Evolutionary conservation across 2,797 vertebrate species (phyloP), one percentile per base, ranked within the genome.

Genomic region (Hirundo rustica): DNA sequence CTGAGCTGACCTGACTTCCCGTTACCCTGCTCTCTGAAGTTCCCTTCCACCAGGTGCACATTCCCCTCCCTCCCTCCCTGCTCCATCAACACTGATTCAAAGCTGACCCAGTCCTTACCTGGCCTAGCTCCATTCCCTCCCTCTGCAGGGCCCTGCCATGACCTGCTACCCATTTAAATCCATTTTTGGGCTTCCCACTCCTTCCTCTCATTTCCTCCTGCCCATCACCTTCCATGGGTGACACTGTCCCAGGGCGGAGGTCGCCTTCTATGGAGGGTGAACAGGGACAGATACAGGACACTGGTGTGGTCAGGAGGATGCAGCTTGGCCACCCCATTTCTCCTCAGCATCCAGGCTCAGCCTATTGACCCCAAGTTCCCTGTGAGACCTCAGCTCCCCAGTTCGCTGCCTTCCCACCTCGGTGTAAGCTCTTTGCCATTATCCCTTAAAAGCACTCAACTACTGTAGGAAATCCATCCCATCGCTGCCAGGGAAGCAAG

Each of bases 1-100:
- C 86, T 91, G 93, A 95, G 74, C 94, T 87, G 94, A 96, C 32
- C 94, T 88, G 94, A 95, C 93, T 88, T 97, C 83, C 50, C 1
- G 8, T 94, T 87, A 83, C 78, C 78, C 85, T 78, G 72, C 81
- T 94, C 95, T 93, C 92, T 92, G 89, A 93, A 96, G 81, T 66
- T 81, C 40, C 18, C 81, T 96, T 95, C 83, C 25, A 5, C 47
- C 17, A 40, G 90, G 42, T 66, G 79, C 45, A 77, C 77, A 58
- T 65, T 93, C 71, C 57, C 64, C 83, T 79, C 68, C 47, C 25
- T 42, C 73, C 65, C 77, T 38, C 38, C 38, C 16, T 0, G 2
- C 50, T 32, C 45, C 2, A 1, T 76, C 72, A 40, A 34, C 53
- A 32, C 38, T 47, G 47, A 66, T 36, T 71, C 62, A 58, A 61